Conservation (phyloP, 2,797 vertebrate species). For the Sebastes ruberrimus region DNA sequence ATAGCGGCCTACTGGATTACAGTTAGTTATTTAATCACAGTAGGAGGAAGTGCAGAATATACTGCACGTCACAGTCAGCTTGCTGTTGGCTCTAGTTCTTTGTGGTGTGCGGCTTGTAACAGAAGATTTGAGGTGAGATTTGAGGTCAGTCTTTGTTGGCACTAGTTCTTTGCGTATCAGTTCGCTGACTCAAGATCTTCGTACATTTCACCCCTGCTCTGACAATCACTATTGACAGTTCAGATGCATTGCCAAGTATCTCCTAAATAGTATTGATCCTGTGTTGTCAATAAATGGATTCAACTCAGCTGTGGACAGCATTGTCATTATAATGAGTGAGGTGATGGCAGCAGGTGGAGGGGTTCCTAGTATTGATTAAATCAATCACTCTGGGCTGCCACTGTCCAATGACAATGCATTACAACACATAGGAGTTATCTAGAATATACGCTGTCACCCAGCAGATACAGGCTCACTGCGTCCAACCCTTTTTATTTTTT, state of each 20-base stretch:
- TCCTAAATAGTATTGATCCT: slow-evolving; percentile 31
- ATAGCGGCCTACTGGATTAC: not conserved
- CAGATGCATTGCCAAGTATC: slow-evolving; percentile 15
- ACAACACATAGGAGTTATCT: not conserved
- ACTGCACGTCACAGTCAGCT: not conserved
- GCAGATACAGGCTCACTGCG: not conserved
- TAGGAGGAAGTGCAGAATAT: not conserved
- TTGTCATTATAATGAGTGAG: slow-evolving; percentile 20
- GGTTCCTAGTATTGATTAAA: slow-evolving; percentile 19
- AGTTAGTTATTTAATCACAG: not conserved
- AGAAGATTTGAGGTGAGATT: not conserved
- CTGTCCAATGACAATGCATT: not conserved
- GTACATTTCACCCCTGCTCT: not conserved
- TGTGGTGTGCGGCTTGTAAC: not conserved
- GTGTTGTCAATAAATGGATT: slow-evolving; percentile 25
- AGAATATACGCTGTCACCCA: not conserved
- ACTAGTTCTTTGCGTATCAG: not conserved
- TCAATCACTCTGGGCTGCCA: not conserved
- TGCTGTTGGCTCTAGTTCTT: not conserved
- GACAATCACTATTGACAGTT: not conserved
- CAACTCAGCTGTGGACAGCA: not conserved
- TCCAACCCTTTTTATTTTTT: not conserved
- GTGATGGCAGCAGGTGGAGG: not conserved
- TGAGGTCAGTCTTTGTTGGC: not conserved
- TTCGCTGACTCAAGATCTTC: not conserved